phyloP scores from a whole-genome alignment of 2,888 invertebrate species.

The Drosophila diplacantha region DNA sequence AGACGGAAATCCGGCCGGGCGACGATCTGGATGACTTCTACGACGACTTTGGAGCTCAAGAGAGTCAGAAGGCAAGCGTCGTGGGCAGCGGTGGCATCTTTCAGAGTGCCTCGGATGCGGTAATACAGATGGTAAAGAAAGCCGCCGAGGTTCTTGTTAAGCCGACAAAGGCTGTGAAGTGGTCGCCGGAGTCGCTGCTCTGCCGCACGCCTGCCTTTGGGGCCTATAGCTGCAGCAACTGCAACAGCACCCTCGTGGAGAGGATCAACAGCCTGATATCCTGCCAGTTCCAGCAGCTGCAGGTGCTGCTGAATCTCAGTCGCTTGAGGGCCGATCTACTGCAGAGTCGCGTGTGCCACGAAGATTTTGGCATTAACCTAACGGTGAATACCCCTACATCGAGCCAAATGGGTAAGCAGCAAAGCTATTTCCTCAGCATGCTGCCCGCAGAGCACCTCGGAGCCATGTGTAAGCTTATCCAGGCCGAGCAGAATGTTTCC shows the following conservation, averaged over 20 bases:
- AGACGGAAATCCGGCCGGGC: slow-evolving; percentile 86
- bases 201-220: slow-evolving; percentile 86
- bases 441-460: slow-evolving; percentile 84
- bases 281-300: slow-evolving; percentile 82
- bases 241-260: slow-evolving; percentile 83
- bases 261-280: slow-evolving; percentile 86
- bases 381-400: slow-evolving; percentile 78
- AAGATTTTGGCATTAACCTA: slow-evolving; percentile 77
- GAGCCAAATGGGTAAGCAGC: slow-evolving; percentile 44
- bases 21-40: slow-evolving; percentile 84
- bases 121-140: slow-evolving; percentile 94
- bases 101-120: slow-evolving; percentile 92
- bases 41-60: slow-evolving; percentile 79
- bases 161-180: slow-evolving; percentile 76
- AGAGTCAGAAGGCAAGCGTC: slow-evolving; percentile 46
- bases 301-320: slow-evolving; percentile 81
- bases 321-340: slow-evolving; percentile 81
- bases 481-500: slow-evolving; percentile 65
- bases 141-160: slow-evolving; percentile 91
- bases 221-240: slow-evolving; percentile 86
- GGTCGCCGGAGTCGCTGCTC: slow-evolving; percentile 47
- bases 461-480: slow-evolving; percentile 87
- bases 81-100: slow-evolving; percentile 82
- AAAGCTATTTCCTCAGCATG: slow-evolving; percentile 81
- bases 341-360: slow-evolving; percentile 81